A percentile compares a stretch with the other conserved stretches of the same genome.
Evolutionary conservation across 2,113 vertebrate species (phyloP).

Genomic region (Coracopsis vasa): DNA sequence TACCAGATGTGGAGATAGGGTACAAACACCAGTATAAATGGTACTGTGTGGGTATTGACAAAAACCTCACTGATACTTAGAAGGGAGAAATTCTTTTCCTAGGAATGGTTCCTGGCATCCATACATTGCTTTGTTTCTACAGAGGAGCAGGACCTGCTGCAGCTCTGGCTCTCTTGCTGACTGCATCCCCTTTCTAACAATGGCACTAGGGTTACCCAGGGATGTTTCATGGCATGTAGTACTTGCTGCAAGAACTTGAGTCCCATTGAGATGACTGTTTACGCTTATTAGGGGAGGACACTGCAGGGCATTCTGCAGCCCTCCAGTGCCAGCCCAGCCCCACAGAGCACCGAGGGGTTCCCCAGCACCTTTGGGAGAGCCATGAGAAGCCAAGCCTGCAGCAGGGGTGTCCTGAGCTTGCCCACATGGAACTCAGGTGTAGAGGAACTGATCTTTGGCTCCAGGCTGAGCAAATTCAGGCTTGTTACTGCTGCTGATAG

Average conservation of each 20-base stretch:
- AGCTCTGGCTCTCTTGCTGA: neutral
- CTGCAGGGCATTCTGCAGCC: neutral
- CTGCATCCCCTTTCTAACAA: accelerated
- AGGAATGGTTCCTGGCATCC: neutral
- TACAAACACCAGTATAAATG: neutral
- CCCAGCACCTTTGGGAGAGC: neutral
- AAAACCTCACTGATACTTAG: accelerated
- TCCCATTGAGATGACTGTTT: accelerated
- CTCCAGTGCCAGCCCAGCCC: neutral
- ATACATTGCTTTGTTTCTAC: neutral
- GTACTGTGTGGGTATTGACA: neutral
- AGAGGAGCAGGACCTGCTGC: neutral
- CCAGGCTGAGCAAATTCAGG: neutral
- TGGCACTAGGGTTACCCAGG: accelerated
- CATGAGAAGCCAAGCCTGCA: accelerated
- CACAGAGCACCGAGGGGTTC: accelerated
- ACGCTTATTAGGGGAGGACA: accelerated
- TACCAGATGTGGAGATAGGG: accelerated
- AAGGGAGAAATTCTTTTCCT: neutral
- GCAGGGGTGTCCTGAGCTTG: neutral
- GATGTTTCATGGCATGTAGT: accelerated
- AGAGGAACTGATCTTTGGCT: neutral
- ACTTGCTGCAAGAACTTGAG: neutral
- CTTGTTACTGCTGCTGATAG: accelerated
- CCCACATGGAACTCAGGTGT: accelerated